A percentile compares a stretch with the other conserved stretches of the same genome.
phyloP scores from a whole-genome alignment of 1,140 invertebrate genomes.

The Drosophila mauritiana region DNA sequence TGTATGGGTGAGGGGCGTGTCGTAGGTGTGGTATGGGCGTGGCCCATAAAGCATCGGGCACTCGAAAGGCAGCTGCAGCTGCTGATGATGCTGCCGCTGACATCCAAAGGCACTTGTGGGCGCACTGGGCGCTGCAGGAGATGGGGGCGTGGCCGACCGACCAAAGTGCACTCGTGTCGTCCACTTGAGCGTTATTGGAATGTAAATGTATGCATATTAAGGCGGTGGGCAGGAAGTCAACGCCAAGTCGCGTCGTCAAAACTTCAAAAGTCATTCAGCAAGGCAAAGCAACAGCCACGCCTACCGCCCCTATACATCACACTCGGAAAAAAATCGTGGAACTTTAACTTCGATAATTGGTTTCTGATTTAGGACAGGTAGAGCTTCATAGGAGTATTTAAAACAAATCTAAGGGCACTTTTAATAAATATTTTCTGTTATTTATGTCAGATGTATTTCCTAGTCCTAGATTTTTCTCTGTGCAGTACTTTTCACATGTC shows the following conservation, averaged over 20 bases:
- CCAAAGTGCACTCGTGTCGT: slow-evolving; percentile 73
- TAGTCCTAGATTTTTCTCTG: background rate
- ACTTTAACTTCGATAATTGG: background rate
- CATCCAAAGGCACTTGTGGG: slow-evolving; percentile 70
- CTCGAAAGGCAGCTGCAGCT: slow-evolving; percentile 65
- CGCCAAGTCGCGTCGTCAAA: slow-evolving; percentile 56
- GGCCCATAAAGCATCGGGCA: slow-evolving; percentile 54
- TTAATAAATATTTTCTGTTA: too few species aligned
- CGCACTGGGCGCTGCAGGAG: background rate
- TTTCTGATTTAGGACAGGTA: background rate
- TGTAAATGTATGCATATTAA: slow-evolving; percentile 81
- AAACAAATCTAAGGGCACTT: too few species aligned
- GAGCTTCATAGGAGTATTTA: too few species aligned
- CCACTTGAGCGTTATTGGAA: slow-evolving; percentile 83
- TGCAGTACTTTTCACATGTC: slow-evolving; percentile 18
- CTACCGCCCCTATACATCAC: background rate
- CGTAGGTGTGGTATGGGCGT: slow-evolving; percentile 33
- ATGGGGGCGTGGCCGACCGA: slow-evolving; percentile 39
- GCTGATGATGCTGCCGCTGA: slow-evolving; percentile 63
- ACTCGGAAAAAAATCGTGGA: background rate
- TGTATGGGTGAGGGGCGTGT: slow-evolving; percentile 8
- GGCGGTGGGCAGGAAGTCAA: slow-evolving; percentile 33
- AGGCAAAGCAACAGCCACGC: slow-evolving; percentile 17
- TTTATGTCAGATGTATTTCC: too few species aligned
- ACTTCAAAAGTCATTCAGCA: slow-evolving; percentile 80